These are phyloP conservation scores for Odontocolon sp. DNA, from an alignment of 2,888 invertebrate species.

Conservation along the genomic window DNA sequence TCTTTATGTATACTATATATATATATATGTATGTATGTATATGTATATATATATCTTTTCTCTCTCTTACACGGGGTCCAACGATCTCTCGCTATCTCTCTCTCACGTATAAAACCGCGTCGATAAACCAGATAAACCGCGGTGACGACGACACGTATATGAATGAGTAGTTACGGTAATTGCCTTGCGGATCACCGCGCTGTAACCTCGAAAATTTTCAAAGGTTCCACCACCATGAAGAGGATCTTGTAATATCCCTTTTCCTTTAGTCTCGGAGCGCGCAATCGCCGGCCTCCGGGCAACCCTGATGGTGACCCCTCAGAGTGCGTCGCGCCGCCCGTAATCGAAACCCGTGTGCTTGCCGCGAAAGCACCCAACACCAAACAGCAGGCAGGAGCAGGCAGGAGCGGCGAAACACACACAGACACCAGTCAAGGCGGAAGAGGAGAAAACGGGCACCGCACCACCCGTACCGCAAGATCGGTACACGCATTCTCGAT, in stretches of 20 bases:
- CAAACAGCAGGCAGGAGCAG: background rate
- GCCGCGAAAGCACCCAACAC: background rate
- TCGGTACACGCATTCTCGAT: constrained; percentile 7
- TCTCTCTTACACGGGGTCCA: background rate
- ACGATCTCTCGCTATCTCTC: constrained; percentile 4
- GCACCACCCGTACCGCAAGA: constrained; percentile 2
- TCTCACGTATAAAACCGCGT: constrained; percentile 15
- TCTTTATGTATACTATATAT: no score
- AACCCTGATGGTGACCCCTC: constrained; percentile 40
- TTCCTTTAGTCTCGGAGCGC: constrained; percentile 5
- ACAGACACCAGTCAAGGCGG: background rate
- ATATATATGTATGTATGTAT: no score
- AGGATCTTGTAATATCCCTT: background rate
- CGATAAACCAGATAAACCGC: constrained; percentile 37
- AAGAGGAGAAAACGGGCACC: background rate
- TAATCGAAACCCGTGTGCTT: constrained; percentile 18
- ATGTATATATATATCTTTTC: no score
- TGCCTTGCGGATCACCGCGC: constrained; percentile 22
- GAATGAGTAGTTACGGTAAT: background rate
- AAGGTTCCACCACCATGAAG: constrained; percentile 56
- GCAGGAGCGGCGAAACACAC: background rate
- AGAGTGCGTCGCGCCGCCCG: constrained; percentile 8
- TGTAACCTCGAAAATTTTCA: constrained; percentile 74
- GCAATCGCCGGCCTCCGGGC: constrained; percentile 41
- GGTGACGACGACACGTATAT: constrained; percentile 12